phyloP scores from a whole-genome alignment of 2,888 invertebrate species.

The Clostera curtula region DNA sequence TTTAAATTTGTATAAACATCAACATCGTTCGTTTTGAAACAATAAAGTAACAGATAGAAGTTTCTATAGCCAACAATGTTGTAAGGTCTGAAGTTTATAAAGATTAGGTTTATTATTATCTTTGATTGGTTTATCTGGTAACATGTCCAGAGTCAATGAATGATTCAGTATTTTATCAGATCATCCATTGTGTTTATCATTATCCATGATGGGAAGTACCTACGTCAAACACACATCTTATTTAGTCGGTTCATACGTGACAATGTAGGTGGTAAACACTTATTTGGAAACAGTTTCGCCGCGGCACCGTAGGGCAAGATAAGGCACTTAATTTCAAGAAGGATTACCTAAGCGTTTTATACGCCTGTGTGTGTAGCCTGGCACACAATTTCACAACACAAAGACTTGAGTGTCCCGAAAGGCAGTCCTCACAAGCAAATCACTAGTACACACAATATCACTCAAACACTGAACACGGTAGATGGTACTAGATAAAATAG shows the following conservation, averaged over 20 bases:
- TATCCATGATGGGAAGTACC: too few relatives aligned
- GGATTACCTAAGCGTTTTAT: slow-evolving; percentile 40
- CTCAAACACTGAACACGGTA: slow-evolving; percentile 44
- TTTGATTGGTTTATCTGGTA: slow-evolving; percentile 24
- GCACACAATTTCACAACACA: slow-evolving; percentile 46
- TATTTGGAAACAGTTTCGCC: slow-evolving; percentile 12
- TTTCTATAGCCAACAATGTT: too few relatives aligned
- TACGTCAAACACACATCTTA: not conserved
- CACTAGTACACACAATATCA: slow-evolving; percentile 47
- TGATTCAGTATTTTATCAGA: too few relatives aligned
- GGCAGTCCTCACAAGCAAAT: too few relatives aligned
- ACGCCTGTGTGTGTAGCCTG: slow-evolving; percentile 41
- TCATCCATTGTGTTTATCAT: too few relatives aligned
- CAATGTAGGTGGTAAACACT: slow-evolving; percentile 8
- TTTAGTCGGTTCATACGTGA: slow-evolving; percentile 6
- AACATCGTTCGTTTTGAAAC: slow-evolving; percentile 4
- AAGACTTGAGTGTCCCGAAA: too few relatives aligned
- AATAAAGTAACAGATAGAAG: too few relatives aligned
- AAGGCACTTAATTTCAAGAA: slow-evolving; percentile 41
- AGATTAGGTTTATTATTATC: too few relatives aligned
- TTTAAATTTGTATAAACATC: slow-evolving; percentile 3
- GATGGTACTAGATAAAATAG: too few relatives aligned
- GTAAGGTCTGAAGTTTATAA: too few relatives aligned
- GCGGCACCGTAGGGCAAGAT: slow-evolving; percentile 30
- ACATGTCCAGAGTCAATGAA: too few relatives aligned